A percentile compares a stretch with the other conserved stretches of the same genome.
phyloP scores from a whole-genome alignment of 2,797 vertebrate species.

The Poeciliopsis paucimaculata region DNA sequence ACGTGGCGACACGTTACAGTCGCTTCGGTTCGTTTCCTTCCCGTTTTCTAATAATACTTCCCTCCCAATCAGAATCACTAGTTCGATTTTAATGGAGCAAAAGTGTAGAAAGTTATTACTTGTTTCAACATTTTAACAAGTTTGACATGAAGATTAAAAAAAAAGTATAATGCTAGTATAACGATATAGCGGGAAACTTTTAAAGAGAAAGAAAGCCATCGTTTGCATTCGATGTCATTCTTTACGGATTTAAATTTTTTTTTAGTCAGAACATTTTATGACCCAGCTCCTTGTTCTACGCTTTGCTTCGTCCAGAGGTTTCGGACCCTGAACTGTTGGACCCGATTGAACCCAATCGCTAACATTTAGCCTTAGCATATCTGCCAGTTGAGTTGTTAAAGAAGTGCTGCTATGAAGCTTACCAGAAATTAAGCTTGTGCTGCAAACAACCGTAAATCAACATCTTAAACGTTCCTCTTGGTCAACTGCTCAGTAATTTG shows the following conservation, averaged over 20 bases:
- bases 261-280: too few relatives aligned
- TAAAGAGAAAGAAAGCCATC: neutral
- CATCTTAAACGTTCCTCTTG: too few relatives aligned
- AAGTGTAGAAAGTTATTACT: neutral
- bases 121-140: neutral
- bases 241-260: neutral
- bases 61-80: neutral
- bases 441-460: too few relatives aligned
- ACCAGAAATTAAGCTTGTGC: neutral
- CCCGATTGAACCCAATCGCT: neutral
- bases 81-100: neutral
- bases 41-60: slow-evolving; percentile 11
- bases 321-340: neutral
- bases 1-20: slow-evolving; percentile 18
- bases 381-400: too few relatives aligned
- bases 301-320: too few relatives aligned
- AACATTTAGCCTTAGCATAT: neutral
- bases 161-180: neutral
- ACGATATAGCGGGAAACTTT: neutral
- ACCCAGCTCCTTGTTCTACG: too few relatives aligned
- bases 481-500: too few relatives aligned
- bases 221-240: too few relatives aligned
- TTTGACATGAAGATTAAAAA: neutral
- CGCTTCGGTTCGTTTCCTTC: slow-evolving; percentile 14
- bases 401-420: neutral